Base-by-base conservation (phyloP, 2,888 invertebrate genomes). In the Halictus quadricinctus region DNA sequence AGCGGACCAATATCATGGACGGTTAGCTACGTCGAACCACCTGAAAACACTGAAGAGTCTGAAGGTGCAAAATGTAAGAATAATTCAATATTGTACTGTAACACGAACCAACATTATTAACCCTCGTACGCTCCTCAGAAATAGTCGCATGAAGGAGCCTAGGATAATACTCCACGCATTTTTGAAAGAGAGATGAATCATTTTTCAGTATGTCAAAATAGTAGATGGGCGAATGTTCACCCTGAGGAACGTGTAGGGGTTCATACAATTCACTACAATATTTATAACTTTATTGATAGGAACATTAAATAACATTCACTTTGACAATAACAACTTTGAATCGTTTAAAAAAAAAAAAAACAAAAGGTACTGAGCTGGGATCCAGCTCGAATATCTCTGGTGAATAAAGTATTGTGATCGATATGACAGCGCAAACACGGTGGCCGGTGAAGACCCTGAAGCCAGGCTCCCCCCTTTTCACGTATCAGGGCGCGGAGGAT, bases 1-100 rank as follows among this genome's bases (percentile, higher is more conserved):
- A 94, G 92, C 83, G 94, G 94, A 1, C 93, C 94, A 50, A 94
- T 94, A 88, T 92, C 93, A 66, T 94, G 94, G 94, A 94, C 92
- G 84, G 93, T 94, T 83, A 94, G 93, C 90, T 94, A 94, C 90
- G 92, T 93, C 64, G 93, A 92, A 64, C 94, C 94, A 83, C 94
- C 94, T 74, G 92, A 94, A 87, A 92, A 92, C 84, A 91, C 91
- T 87, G 92, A 92, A 87, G 92, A 93, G 87, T 89, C 92, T 75
- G 94, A 94, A 88, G 94, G 93, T 76, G 79, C 88, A 66, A 91
- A 92, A 85, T 91, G 93, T 92, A 89, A 75, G 81, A 54, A 64
- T 72, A 72, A 79, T 25, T 72, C 10, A 41, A 43, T 41, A 43
- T 69, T 21, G 25, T 15, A 60, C 13, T 13, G 25, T 25, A 15